Conservation (phyloP, 1,140 invertebrate species). For the Muscidifurax raptorellus region DNA sequence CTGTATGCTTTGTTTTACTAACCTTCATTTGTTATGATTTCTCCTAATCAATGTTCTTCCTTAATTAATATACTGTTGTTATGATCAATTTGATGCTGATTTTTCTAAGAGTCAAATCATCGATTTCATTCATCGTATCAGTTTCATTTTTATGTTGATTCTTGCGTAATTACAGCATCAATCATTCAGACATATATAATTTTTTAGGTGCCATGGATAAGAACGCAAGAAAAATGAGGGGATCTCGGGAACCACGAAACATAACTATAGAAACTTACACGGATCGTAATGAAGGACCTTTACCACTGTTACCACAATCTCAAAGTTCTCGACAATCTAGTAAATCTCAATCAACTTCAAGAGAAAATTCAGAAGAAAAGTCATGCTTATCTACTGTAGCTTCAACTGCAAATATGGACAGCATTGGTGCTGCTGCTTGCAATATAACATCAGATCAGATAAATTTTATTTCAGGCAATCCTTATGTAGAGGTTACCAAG, state of each 20-base stretch:
- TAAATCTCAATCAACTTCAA: constrained; percentile 65
- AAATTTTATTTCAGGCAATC: constrained; percentile 97
- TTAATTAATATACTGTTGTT: constrained; percentile 4
- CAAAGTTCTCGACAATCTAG: constrained; percentile 63
- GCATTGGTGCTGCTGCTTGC: constrained; percentile 65
- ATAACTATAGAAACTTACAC: constrained; percentile 82
- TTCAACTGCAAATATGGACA: constrained; percentile 69
- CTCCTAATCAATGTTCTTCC: constrained; percentile 11
- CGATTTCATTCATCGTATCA: neutral
- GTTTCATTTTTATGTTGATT: neutral
- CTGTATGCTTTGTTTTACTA: constrained; percentile 32
- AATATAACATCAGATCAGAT: constrained; percentile 78
- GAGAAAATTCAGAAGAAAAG: constrained; percentile 71
- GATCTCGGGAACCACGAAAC: constrained; percentile 77
- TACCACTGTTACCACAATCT: constrained; percentile 57
- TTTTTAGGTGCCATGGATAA: constrained; percentile 61
- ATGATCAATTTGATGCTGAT: neutral
- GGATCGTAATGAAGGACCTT: constrained; percentile 72
- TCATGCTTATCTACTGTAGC: constrained; percentile 67
- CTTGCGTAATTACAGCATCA: neutral
- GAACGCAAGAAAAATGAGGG: constrained; percentile 74
- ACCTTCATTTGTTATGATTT: constrained; percentile 28
- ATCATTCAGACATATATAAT: neutral
- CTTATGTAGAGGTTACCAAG: constrained; percentile 96
- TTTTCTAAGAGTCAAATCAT: neutral